Percentiles rank a stretch among this genome's conserved stretches.
These are phyloP conservation scores for Diadema setosum DNA, from an alignment of 35 echinoderm and acorn worm species.

Conservation along the genomic window DNA sequence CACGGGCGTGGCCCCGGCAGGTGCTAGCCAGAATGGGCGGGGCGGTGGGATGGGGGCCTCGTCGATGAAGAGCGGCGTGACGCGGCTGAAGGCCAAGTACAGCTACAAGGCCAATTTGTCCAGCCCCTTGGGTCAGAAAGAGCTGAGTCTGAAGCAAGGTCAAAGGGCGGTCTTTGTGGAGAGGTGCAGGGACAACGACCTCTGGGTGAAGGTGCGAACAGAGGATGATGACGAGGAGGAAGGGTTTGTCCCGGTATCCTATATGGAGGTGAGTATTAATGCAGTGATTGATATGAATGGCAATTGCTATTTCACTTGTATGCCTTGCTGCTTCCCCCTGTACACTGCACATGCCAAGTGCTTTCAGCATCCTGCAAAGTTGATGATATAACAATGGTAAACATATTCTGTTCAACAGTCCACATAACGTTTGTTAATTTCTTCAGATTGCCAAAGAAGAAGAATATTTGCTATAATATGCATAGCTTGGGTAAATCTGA, in stretches of 20 bases:
- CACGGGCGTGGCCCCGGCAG: not conserved
- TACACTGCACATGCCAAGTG: no score
- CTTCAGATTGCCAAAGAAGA: no score
- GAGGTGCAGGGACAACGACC: conserved; percentile 48
- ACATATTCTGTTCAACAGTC: no score
- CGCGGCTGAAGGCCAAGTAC: conserved; percentile 50
- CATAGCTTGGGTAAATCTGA: no score
- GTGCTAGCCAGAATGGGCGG: not conserved
- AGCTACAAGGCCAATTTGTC: conserved; percentile 73
- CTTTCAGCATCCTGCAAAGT: no score
- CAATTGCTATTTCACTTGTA: no score
- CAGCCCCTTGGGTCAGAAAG: conserved; percentile 57
- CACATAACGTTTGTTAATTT: no score
- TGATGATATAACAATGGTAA: no score
- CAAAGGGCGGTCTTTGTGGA: conserved; percentile 42
- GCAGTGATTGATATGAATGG: not conserved
- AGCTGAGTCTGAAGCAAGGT: conserved; percentile 54
- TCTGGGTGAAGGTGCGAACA: conserved; percentile 72
- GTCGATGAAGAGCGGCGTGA: not conserved
- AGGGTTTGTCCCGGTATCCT: conserved; percentile 65
- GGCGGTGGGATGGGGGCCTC: not conserved
- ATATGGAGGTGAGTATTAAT: conserved; percentile 50
- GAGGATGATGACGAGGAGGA: conserved; percentile 25
- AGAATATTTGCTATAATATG: no score
- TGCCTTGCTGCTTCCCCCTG: no score